phyloP scores from a whole-genome alignment of 2,888 invertebrate species.

The Ctena decussata region DNA sequence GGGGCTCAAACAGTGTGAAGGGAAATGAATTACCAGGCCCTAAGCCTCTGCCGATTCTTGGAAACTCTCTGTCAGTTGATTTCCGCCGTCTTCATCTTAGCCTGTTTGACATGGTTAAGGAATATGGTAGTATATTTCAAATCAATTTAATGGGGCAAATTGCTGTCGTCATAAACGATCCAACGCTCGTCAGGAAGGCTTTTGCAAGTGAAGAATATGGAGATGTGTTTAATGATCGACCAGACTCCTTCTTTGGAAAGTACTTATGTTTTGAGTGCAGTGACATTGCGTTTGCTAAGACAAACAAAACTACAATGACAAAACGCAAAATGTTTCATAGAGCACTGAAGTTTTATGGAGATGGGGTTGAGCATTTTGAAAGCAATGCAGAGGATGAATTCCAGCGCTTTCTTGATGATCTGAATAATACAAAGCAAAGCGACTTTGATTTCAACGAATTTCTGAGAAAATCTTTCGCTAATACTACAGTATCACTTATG shows the following conservation, averaged over 20 bases:
- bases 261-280: not conserved
- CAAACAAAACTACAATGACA: not conserved
- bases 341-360: not conserved
- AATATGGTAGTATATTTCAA: not conserved
- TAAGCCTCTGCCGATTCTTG: not conserved
- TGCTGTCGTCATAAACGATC: not conserved
- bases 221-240: not conserved
- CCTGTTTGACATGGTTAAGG: not conserved
- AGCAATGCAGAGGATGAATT: not conserved
- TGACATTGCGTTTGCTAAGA: no score
- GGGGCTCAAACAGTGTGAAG: no score
- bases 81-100: not conserved
- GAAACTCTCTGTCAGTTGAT: not conserved
- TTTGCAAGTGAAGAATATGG: not conserved
- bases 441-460: not conserved
- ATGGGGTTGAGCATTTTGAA: not conserved
- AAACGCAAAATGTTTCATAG: not conserved
- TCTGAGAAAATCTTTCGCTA: not conserved
- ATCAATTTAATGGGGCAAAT: not conserved
- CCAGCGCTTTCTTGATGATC: not conserved
- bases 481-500: not conserved
- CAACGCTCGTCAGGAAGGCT: not conserved
- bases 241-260: not conserved
- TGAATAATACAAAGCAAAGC: not conserved
- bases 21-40: no score